A percentile compares a stretch with the other conserved stretches of the same genome.
Conservation (phyloP, 2,797 vertebrate species). For the Lagodon rhomboides region DNA sequence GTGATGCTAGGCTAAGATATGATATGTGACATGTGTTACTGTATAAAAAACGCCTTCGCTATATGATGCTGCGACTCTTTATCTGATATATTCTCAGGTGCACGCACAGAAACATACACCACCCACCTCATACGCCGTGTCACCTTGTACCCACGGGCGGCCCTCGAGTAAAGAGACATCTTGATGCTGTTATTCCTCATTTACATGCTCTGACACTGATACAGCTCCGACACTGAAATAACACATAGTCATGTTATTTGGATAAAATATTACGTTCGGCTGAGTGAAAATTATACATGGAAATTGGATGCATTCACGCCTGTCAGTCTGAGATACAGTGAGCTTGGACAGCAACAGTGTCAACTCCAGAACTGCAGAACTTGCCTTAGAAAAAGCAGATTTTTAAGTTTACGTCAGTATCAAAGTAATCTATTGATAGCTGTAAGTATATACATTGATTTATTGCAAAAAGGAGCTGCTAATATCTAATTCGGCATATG, state of each 20-base stretch:
- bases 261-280: slow-evolving; percentile 4
- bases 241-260: slow-evolving; percentile 14
- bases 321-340: too few species aligned
- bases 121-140: slow-evolving; percentile 29
- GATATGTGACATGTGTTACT: not conserved
- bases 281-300: slow-evolving; percentile 20
- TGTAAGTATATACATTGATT: too few species aligned
- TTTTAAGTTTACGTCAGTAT: too few species aligned
- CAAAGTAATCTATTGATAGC: too few species aligned
- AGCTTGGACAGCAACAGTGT: too few species aligned
- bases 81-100: slow-evolving; percentile 7
- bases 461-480: too few species aligned
- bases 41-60: slow-evolving; percentile 1
- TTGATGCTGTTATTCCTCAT: slow-evolving; percentile 43
- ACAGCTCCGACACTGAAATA: not conserved
- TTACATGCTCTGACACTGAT: slow-evolving; percentile 25
- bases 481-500: too few species aligned
- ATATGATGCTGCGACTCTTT: slow-evolving; percentile 1
- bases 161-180: slow-evolving; percentile 37
- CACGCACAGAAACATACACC: slow-evolving; percentile 13
- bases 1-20: too few species aligned
- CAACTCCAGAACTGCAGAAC: too few species aligned
- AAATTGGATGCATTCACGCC: slow-evolving; percentile 28
- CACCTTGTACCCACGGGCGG: slow-evolving; percentile 49
- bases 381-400: too few species aligned